A percentile compares a stretch with the other conserved stretches of the same genome.
Evolutionary conservation across 2,888 invertebrate genomes (phyloP).

Genomic region (Drosophila dives): DNA sequence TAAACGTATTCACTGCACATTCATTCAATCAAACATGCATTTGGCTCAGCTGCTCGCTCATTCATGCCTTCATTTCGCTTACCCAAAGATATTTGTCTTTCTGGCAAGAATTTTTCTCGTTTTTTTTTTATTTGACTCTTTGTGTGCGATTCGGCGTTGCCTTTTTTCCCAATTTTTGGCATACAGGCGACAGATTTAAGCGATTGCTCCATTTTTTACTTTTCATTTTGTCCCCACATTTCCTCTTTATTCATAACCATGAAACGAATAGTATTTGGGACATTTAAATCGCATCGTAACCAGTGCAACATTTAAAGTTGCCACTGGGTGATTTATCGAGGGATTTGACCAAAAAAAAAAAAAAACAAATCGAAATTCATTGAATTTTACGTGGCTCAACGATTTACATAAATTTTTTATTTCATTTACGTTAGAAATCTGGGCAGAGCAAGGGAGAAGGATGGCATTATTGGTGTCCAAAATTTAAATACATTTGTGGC

Average conservation of each 20-base stretch:
- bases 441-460: background rate
- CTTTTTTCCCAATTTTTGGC: conserved; percentile 55
- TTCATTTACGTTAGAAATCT: conserved; percentile 52
- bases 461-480: conserved; percentile 22
- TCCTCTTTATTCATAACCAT: conserved; percentile 48
- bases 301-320: conserved; percentile 41
- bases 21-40: conserved; percentile 73
- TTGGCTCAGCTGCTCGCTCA: conserved; percentile 62
- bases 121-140: background rate
- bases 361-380: conserved; percentile 60
- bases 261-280: conserved; percentile 28
- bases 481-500: conserved; percentile 54
- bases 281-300: conserved; percentile 41
- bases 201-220: conserved; percentile 37
- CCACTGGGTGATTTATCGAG: conserved; percentile 53
- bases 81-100: conserved; percentile 58
- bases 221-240: background rate
- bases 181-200: conserved; percentile 38
- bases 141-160: conserved; percentile 37
- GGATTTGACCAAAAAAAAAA: conserved; percentile 23
- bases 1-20: conserved; percentile 59
- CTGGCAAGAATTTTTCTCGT: conserved; percentile 9
- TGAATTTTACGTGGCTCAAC: conserved; percentile 59
- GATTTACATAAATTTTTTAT: conserved; percentile 72
- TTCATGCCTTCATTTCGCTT: conserved; percentile 63